These are phyloP conservation scores for Calliopum simillimum DNA, from an alignment of 2,888 invertebrate species.

Conservation along the genomic window DNA sequence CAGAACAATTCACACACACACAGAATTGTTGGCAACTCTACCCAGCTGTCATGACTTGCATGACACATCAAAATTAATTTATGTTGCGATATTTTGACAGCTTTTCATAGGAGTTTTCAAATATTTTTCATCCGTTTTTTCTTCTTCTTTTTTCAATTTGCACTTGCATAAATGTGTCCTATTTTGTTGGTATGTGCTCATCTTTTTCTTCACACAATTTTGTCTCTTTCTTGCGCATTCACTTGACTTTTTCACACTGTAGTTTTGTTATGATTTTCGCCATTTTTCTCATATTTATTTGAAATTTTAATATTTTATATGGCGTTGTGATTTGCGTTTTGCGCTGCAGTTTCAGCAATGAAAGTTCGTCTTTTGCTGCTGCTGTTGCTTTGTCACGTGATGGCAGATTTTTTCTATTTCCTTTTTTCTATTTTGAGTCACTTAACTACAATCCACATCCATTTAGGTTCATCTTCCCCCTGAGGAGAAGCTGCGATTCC, in stretches of 20 bases:
- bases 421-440: background rate
- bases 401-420: background rate
- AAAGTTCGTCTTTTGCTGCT: background rate
- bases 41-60: slow-evolving; percentile 41
- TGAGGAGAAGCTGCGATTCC: background rate
- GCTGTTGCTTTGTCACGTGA: slow-evolving; percentile 14
- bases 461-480: background rate
- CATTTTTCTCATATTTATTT: slow-evolving; percentile 14
- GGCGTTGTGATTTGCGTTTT: background rate
- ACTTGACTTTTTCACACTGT: background rate
- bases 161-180: background rate
- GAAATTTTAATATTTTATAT: slow-evolving; percentile 17
- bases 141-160: background rate
- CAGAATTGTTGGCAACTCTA: slow-evolving; percentile 16
- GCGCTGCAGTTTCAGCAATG: background rate
- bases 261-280: background rate
- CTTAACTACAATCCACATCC: background rate
- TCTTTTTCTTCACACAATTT: background rate
- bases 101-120: slow-evolving; percentile 29
- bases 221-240: background rate
- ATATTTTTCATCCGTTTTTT: no score
- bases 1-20: background rate
- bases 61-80: slow-evolving; percentile 43
- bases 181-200: background rate
- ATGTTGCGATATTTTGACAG: slow-evolving; percentile 42